Evolutionary conservation across 1,140 invertebrate genomes (phyloP), one percentile per base, ranked within the genome.

Genomic region (Drosophila santomea): DNA sequence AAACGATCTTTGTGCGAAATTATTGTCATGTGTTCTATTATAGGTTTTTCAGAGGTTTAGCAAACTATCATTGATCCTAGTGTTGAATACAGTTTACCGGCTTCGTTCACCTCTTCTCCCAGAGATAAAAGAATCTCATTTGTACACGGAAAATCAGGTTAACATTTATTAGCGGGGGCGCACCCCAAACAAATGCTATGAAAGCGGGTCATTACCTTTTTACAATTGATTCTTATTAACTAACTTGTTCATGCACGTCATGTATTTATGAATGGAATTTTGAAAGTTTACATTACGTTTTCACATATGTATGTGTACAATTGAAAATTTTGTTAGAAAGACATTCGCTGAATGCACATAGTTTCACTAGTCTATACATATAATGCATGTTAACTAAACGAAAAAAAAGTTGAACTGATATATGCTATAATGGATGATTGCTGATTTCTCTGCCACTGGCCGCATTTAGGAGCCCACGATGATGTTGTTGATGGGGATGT

Each of bases 401-500:
- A 76, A 72, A 86, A 85, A 85, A 81, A 73, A 45, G 17, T 64
- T 32, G 43, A 57, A 60, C 52, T 44, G 39, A 69, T 44, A 44
- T 79, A 79, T 45, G 45, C 75, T 78, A 78, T 17, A 80, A 58
- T 64, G 39, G 41, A 64, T 64, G 61, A 63, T 63, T 61, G 25
- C 17, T 55, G 35, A 28, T 6, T 47, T 14, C 10, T 4, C 12
- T 47, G 8, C 15, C n/a, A 32, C 47, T 45, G 38, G 23, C 8
- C 17, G 43, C 25, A 45, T 36, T 93, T 95, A 95, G 90, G 95
- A 95, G 66, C 95, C 95, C 41, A 99, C 98, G 95, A 99, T 99
- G 93, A 99, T 99, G 93, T 99, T 99, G 94, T 99, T 99, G 94
- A 99, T 99, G 72, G 99, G 99, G 93, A 99, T 99, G 93, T 99